Base-by-base conservation (phyloP, 2,113 vertebrate genomes). In the Hepsetus odoe region DNA sequence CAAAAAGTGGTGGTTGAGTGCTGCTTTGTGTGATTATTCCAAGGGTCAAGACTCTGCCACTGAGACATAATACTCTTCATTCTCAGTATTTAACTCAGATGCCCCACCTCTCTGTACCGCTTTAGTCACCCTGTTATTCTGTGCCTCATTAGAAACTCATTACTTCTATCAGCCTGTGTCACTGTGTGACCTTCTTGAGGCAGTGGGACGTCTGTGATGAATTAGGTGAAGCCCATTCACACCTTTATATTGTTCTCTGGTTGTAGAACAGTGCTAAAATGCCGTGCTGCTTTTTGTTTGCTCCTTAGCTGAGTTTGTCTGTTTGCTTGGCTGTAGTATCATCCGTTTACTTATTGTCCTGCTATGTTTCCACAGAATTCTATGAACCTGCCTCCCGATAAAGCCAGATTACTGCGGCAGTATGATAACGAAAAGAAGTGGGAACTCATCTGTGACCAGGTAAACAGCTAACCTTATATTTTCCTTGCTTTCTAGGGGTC, bases 391-490 rank as follows among this genome's bases (percentile, higher is more conserved):
- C 98, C 98, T 4, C 98, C 98, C 8, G 98, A 99, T 92, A 99
- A 99, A 88, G 98, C 98, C 14, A 93, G 97, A 77, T 91, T 99
- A 40, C 90, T 99, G 83, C 92, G 97, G 3, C 97, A 99, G 87
- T 99, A 99, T 13, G 98, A 99, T 92, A n/a, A 96, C 11, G 98
- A 99, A 91, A 99, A 99, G n/a, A 99, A 99, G 87, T 99, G 98
- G 98, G 98, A n/a, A n/a, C n/a, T 99, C 81, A 96, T 99, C 87
- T 99, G 98, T 49, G 98, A 99, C 88, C 97, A 99, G 96, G 98
- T 99, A 89, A 74, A 84, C 24, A 26, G 22, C 69, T 33, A 24
- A 22, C 33, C 33, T 35, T 46, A 4, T 59, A 33, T 35, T 53
- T 5, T 20, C 40, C 30, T 5, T 2, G 64, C 38, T 40, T 44